Conservation (phyloP, 2,888 invertebrate genomes). For the Limnephilus auricula region DNA sequence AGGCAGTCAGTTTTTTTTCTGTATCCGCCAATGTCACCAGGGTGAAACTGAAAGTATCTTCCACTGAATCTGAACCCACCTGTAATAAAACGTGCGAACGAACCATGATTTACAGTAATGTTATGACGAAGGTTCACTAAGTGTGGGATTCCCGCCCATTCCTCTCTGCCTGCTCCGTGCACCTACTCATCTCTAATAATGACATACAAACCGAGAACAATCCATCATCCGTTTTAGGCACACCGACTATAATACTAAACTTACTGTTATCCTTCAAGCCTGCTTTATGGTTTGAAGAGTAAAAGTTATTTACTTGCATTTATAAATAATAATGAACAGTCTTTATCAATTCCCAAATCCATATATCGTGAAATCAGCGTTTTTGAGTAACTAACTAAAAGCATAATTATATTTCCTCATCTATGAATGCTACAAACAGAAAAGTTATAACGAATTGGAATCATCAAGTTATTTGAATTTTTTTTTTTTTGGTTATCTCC, state of each 20-base stretch:
- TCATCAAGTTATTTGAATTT: too few species aligned
- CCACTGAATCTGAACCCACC: constrained; percentile 6
- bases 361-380: too few species aligned
- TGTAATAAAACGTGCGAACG: background rate
- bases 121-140: constrained; percentile 13
- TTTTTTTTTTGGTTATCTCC: too few species aligned
- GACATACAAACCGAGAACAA: background rate
- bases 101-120: constrained; percentile 23
- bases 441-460: too few species aligned
- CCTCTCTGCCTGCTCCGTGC: background rate
- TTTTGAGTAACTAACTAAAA: too few species aligned
- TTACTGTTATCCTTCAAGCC: background rate
- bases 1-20: too few species aligned
- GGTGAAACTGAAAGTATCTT: background rate
- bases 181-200: background rate
- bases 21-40: too few species aligned
- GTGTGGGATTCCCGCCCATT: constrained; percentile 36
- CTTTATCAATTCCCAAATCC: too few species aligned
- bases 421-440: too few species aligned
- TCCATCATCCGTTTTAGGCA: background rate
- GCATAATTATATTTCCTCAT: too few species aligned
- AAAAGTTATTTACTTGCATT: background rate
- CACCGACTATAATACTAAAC: background rate
- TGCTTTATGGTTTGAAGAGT: background rate
- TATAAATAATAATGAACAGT: background rate